A percentile compares a stretch with the other conserved stretches of the same genome.
phyloP scores from a whole-genome alignment of 2,888 invertebrate genomes.

The Pristionchus entomophagus region DNA sequence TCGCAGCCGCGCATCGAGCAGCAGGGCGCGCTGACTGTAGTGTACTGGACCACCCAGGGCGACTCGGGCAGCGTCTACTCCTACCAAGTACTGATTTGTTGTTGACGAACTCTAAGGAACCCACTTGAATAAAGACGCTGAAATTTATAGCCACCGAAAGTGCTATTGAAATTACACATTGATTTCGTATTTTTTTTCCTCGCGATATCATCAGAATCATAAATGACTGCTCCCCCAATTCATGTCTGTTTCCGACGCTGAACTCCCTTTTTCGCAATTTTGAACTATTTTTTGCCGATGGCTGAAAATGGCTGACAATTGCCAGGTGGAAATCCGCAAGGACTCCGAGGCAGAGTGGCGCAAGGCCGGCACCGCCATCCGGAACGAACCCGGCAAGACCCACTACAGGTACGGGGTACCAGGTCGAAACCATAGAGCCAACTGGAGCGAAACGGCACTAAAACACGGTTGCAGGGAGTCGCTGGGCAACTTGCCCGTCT shows the following conservation, averaged over 20 bases:
- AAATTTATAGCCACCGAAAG: no score
- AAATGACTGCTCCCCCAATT: no score
- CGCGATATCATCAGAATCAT: no score
- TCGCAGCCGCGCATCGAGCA: constrained; percentile 67
- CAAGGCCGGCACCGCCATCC: constrained; percentile 54
- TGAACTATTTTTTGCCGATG: no score
- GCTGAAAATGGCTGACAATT: no score
- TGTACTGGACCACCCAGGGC: constrained; percentile 70
- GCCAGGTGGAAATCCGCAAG: constrained; percentile 63
- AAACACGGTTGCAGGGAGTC: constrained; percentile 44
- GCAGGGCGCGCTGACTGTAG: constrained; percentile 62
- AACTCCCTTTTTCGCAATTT: no score
- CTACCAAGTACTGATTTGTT: constrained; percentile 64
- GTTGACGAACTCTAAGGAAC: no score
- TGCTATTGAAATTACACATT: no score
- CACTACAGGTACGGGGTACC: constrained; percentile 48
- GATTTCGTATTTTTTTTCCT: no score
- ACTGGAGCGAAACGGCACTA: no score
- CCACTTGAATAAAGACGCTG: no score
- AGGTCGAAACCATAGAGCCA: constrained; percentile 50
- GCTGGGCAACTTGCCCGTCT: constrained; percentile 52
- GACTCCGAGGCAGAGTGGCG: constrained; percentile 62
- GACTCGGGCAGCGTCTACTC: constrained; percentile 60
- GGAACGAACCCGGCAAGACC: constrained; percentile 55
- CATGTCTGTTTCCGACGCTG: no score